Evolutionary conservation across 2,113 vertebrate genomes (phyloP).

Genomic region (Daubentonia madagascariensis): DNA sequence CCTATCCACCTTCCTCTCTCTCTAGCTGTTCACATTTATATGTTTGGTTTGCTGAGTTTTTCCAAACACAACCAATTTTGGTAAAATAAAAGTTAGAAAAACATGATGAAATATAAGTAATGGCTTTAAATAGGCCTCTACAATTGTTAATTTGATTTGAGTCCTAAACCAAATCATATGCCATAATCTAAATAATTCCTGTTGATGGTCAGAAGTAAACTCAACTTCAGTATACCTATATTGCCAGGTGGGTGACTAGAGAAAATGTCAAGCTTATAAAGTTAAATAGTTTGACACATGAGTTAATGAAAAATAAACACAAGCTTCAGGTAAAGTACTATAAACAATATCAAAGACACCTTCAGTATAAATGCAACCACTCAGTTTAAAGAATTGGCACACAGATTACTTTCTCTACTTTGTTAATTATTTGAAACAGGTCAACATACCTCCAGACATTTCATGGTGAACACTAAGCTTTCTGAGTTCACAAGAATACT

Average conservation of each 20-base stretch:
- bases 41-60: not conserved
- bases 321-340: not conserved
- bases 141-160: not conserved
- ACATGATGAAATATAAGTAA: not conserved
- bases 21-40: not conserved
- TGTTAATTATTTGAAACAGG: constrained; percentile 16
- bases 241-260: constrained; percentile 22
- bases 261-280: constrained; percentile 25
- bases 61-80: constrained; percentile 28
- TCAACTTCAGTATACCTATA: not conserved
- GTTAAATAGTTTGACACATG: constrained; percentile 14
- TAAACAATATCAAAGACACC: not conserved
- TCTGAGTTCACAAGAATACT: not conserved
- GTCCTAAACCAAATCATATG: constrained; percentile 39
- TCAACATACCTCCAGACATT: not conserved
- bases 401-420: not conserved
- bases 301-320: constrained; percentile 48
- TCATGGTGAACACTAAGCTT: not conserved
- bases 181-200: constrained; percentile 32
- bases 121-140: not conserved
- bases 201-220: not conserved
- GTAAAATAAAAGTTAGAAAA: constrained; percentile 14
- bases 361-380: constrained; percentile 3
- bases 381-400: not conserved
- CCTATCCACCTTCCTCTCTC: not conserved